phyloP scores from a whole-genome alignment of 2,888 invertebrate genomes.

The Drosophila macrospina region DNA sequence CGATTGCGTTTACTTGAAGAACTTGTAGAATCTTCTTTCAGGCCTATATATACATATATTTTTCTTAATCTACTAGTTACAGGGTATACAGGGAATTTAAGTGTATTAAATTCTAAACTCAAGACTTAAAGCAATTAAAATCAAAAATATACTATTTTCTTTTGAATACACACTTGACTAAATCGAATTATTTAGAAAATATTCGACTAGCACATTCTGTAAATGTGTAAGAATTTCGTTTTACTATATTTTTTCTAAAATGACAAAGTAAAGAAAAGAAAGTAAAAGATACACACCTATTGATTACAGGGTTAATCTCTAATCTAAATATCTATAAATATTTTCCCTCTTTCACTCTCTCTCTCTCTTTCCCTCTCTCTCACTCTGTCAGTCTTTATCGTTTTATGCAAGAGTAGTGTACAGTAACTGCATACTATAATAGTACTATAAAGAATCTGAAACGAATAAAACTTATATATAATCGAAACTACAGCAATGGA shows the following conservation, averaged over 20 bases:
- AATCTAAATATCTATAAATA: background rate
- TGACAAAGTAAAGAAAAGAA: too few relatives aligned
- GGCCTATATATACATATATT: background rate
- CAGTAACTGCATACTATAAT: background rate
- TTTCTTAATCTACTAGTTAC: background rate
- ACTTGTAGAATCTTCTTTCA: background rate
- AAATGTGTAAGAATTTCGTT: too few relatives aligned
- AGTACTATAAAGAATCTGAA: slow-evolving; percentile 5
- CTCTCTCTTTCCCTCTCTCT: background rate
- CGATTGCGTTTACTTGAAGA: background rate
- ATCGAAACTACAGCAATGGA: slow-evolving; percentile 10
- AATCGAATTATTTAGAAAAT: too few relatives aligned
- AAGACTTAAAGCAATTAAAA: too few relatives aligned
- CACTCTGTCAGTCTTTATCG: too few relatives aligned
- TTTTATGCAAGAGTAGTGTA: slow-evolving; percentile 8
- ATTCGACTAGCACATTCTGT: too few relatives aligned
- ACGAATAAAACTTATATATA: slow-evolving; percentile 4
- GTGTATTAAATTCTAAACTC: too few relatives aligned
- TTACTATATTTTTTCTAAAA: too few relatives aligned
- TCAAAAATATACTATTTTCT: too few relatives aligned
- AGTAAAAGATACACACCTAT: too few relatives aligned
- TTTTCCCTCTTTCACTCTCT: background rate
- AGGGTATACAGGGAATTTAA: background rate
- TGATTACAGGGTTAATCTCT: too few relatives aligned
- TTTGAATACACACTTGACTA: too few relatives aligned